These are phyloP conservation scores for Herminia tarsipennalis DNA, from an alignment of 2,888 invertebrate species.

Conservation along the genomic window DNA sequence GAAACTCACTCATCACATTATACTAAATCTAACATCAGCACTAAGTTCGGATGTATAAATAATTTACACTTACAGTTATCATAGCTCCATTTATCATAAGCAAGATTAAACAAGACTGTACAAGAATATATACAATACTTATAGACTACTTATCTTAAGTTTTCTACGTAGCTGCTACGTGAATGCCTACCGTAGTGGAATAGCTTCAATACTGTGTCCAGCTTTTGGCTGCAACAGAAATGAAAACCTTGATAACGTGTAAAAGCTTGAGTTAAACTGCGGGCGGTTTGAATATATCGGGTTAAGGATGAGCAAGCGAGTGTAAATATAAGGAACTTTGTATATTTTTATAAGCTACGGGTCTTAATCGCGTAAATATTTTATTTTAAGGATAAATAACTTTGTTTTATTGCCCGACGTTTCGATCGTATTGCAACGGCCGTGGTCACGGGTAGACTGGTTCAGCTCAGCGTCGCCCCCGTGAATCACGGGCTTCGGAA, in stretches of 20 bases:
- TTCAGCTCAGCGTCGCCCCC: too few relatives aligned
- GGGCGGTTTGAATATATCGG: constrained; percentile 4
- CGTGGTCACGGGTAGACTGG: too few relatives aligned
- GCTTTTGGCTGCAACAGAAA: constrained; percentile 89
- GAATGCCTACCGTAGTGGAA: constrained; percentile 66
- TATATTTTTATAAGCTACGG: too few relatives aligned
- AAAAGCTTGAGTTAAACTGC: constrained; percentile 13
- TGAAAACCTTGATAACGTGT: constrained; percentile 35
- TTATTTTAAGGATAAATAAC: too few relatives aligned
- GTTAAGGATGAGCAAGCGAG: not conserved
- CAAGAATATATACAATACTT: constrained; percentile 72
- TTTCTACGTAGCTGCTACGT: constrained; percentile 58
- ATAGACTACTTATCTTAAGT: constrained; percentile 44
- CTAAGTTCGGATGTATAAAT: constrained; percentile 27
- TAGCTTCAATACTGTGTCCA: constrained; percentile 92
- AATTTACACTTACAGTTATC: constrained; percentile 51
- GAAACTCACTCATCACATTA: constrained; percentile 27
- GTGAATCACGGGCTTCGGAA: too few relatives aligned
- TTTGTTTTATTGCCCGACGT: too few relatives aligned
- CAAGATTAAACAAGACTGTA: constrained; percentile 70
- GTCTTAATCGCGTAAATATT: too few relatives aligned
- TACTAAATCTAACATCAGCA: constrained; percentile 33
- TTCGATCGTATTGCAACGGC: too few relatives aligned
- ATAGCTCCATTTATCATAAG: constrained; percentile 65
- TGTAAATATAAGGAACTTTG: too few relatives aligned